A percentile compares a stretch with the other conserved stretches of the same genome.
phyloP scores from a whole-genome alignment of 92 coral and sea anemone species.

The Desmophyllum pertusum region DNA sequence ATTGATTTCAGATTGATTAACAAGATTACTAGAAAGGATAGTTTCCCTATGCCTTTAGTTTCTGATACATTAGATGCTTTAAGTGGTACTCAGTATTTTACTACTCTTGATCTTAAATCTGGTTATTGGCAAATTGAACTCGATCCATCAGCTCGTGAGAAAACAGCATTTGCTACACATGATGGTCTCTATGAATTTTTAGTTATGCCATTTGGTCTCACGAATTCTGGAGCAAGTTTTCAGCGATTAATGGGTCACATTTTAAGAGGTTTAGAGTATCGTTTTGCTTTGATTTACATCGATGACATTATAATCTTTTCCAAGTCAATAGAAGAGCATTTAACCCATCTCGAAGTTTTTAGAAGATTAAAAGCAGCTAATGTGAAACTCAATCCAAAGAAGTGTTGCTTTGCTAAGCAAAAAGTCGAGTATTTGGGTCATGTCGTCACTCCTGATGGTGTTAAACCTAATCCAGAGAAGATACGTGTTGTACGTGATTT shows the following conservation, averaged over 20 bases:
- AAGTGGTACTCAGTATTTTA: not conserved
- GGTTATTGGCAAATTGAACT: not conserved
- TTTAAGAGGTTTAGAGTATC: no score
- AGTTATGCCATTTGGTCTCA: no score
- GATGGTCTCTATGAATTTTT: not conserved
- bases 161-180: not conserved
- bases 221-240: no score
- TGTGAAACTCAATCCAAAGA: slow-evolving; percentile 61
- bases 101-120: not conserved
- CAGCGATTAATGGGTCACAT: no score
- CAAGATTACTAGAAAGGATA: not conserved
- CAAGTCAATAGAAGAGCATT: slow-evolving; percentile 32
- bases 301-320: slow-evolving; percentile 43
- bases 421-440: not conserved
- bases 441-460: no score
- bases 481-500: no score
- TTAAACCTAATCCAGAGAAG: no score
- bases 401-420: slow-evolving; percentile 49
- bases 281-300: slow-evolving; percentile 16
- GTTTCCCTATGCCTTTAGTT: not conserved
- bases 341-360: slow-evolving; percentile 54
- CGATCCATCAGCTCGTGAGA: no score
- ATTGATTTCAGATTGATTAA: not conserved
- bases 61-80: not conserved
- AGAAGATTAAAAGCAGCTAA: slow-evolving; percentile 49